Percentiles rank a stretch among this genome's conserved stretches.
phyloP scores from a whole-genome alignment of 2,797 vertebrate species.

The Gastrophryne carolinensis region DNA sequence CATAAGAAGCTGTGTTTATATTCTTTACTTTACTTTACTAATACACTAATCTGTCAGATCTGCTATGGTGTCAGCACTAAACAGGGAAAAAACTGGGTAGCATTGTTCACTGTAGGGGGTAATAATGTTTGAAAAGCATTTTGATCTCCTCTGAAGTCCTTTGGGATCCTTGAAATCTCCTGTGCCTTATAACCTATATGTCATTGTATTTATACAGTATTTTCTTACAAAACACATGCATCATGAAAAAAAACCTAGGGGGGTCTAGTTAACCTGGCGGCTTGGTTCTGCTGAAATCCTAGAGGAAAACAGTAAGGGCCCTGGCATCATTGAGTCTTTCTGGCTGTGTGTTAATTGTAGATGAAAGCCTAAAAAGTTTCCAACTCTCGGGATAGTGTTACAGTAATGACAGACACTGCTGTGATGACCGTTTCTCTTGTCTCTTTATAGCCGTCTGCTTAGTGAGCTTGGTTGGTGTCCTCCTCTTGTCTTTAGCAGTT shows the following conservation, averaged over 20 bases:
- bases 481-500: not conserved
- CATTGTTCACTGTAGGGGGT: not conserved
- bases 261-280: not conserved
- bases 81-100: not conserved
- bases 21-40: not conserved
- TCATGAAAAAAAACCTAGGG: not conserved
- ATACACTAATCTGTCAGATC: not conserved
- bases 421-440: not conserved
- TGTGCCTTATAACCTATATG: slow-evolving; percentile 17
- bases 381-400: slow-evolving; percentile 4
- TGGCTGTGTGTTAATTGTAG: slow-evolving; percentile 1
- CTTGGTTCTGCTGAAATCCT: not conserved
- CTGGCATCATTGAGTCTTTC: not conserved
- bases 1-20: too few relatives aligned
- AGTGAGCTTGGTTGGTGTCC: not conserved
- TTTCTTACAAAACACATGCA: slow-evolving; percentile 19
- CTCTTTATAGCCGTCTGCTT: not conserved
- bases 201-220: slow-evolving; percentile 2
- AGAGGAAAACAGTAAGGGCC: not conserved
- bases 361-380: slow-evolving; percentile 8
- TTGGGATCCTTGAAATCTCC: slow-evolving; percentile 23
- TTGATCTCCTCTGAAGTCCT: slow-evolving; percentile 21
- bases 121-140: slow-evolving; percentile 2
- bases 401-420: not conserved
- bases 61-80: not conserved